Base-by-base conservation (phyloP, 2,113 vertebrate species). In the Lipophrys pholis region DNA sequence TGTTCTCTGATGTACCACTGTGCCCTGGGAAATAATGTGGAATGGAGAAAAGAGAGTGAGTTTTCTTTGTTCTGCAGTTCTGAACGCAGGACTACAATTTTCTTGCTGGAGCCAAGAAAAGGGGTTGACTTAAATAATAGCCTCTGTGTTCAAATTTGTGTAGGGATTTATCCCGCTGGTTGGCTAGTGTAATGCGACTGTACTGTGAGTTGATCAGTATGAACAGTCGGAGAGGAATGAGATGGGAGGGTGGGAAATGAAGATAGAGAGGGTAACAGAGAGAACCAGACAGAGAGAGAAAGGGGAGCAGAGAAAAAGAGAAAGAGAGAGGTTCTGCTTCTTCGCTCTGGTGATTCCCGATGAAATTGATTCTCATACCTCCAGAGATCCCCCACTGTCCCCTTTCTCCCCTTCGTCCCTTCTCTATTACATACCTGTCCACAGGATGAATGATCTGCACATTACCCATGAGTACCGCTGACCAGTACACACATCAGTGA, bases 341-440 rank as follows among this genome's bases (percentile, higher is more conserved):
- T 77, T 76, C 78, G 87, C 84, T 70, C 72, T 48, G 15, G 66
- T 87, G 85, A 87, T 82, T 87, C 78, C 83, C 48, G 14, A 75
- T 84, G 83, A 88, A 91, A 92, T 89, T 85, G 87, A 92, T 89
- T 90, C 81, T 78, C 80, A 74, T 75, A 58, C 73, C 87, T 85
- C 83, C 60, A 77, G 84, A 87, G 87, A 89, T 83, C 83, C 73
- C 73, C 77, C 69, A 76, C 76, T 76, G 82, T 86, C 81, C 80
- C 69, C 57, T 76, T 78, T 69, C 78, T 69, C 67, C 65, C 58
- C 45, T 61, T 75, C 68, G 48, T 70, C 54, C 81, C 57, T 49
- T 80, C 80, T 84, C 85, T 73, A 89, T 89, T 84, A 87, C 87
- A 87, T 72, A 90, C 87, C 83, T 91, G 90, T 90, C 87, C 82